These are phyloP conservation scores for Saxidomus purpurata DNA, from an alignment of 1,140 invertebrate species.

Conservation along the genomic window DNA sequence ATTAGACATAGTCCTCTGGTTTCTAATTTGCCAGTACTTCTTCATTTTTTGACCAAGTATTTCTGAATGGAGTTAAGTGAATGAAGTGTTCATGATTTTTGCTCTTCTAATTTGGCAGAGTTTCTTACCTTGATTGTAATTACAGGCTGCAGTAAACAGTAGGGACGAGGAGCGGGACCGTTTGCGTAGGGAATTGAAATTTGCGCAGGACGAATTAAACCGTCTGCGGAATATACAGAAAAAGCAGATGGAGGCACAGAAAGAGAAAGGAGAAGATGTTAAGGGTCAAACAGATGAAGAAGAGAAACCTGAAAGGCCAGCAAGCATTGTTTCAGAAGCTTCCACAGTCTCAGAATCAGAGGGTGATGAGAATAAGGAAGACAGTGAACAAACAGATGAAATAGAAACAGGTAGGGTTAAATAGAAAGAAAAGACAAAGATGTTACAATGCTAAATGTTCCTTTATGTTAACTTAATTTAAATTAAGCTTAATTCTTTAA, in stretches of 20 bases:
- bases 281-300: slow-evolving; percentile 26
- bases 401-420: slow-evolving; percentile 31
- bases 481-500: no score
- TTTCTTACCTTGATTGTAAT: background rate
- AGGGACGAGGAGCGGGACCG: slow-evolving; percentile 92
- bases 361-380: slow-evolving; percentile 51
- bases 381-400: slow-evolving; percentile 54
- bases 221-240: slow-evolving; percentile 82
- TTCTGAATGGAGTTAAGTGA: no score
- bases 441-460: no score
- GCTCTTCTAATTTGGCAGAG: background rate
- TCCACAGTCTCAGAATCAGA: slow-evolving; percentile 67
- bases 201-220: slow-evolving; percentile 91
- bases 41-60: no score
- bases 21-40: no score
- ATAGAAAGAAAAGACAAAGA: no score
- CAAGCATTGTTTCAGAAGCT: slow-evolving; percentile 76
- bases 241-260: slow-evolving; percentile 66
- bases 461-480: no score
- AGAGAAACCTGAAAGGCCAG: slow-evolving; percentile 65
- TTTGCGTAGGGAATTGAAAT: slow-evolving; percentile 91
- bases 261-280: background rate
- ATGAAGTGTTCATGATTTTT: background rate
- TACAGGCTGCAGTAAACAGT: slow-evolving; percentile 91
- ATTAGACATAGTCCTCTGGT: no score